Evolutionary conservation across 2,888 invertebrate genomes (phyloP).

Genomic region (Emmelina monodactyla): DNA sequence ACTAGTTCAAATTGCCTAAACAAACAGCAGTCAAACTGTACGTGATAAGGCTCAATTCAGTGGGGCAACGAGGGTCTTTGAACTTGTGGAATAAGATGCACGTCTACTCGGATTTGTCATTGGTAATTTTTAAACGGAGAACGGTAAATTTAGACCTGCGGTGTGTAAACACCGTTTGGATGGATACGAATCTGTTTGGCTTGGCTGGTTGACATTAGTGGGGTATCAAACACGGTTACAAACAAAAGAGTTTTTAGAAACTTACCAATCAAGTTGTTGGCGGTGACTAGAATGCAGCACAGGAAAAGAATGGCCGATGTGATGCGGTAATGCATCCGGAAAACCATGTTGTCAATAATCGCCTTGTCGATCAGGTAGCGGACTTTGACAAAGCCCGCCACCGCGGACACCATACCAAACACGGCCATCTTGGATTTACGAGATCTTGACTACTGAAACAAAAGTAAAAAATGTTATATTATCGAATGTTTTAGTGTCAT

Average conservation of each 20-base stretch:
- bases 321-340: slow-evolving; percentile 87
- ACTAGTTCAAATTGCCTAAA: slow-evolving; percentile 43
- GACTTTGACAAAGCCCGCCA: slow-evolving; percentile 90
- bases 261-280: slow-evolving; percentile 90
- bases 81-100: slow-evolving; percentile 23
- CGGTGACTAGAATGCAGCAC: slow-evolving; percentile 87
- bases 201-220: neutral
- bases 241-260: slow-evolving; percentile 17
- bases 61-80: slow-evolving; percentile 33
- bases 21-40: slow-evolving; percentile 29
- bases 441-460: too few species aligned
- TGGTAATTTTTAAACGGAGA: too few species aligned
- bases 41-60: slow-evolving; percentile 40
- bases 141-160: too few species aligned
- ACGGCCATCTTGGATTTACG: slow-evolving; percentile 72
- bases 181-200: too few species aligned
- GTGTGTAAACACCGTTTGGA: too few species aligned
- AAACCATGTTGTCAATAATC: slow-evolving; percentile 88
- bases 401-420: slow-evolving; percentile 84
- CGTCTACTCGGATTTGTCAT: too few species aligned
- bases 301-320: slow-evolving; percentile 87
- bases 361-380: slow-evolving; percentile 89
- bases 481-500: too few species aligned
- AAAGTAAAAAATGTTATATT: slow-evolving; percentile 15
- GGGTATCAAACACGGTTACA: neutral